Evolutionary conservation across 1,140 invertebrate species (phyloP).

Genomic region (Leptestheria dahalacensis): DNA sequence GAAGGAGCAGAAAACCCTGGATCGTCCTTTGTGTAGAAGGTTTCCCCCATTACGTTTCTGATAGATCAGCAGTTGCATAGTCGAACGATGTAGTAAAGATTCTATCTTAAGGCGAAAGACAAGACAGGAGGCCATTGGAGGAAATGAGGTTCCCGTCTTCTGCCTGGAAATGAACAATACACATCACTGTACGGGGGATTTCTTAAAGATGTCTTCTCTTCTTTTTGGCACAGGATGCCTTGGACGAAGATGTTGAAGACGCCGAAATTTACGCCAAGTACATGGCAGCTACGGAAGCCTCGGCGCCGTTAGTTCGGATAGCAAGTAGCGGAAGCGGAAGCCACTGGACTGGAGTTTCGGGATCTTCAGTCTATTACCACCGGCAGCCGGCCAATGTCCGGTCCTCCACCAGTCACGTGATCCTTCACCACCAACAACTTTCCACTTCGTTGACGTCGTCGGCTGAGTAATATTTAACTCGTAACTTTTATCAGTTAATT

Average conservation of each 20-base stretch:
- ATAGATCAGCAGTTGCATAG: too few relatives aligned
- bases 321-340: not conserved
- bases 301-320: constrained; percentile 10
- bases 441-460: not conserved
- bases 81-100: too few relatives aligned
- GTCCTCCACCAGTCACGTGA: not conserved
- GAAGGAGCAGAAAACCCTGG: too few relatives aligned
- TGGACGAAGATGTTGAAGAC: constrained; percentile 11
- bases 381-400: not conserved
- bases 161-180: not conserved
- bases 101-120: too few relatives aligned
- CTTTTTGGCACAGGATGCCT: constrained; percentile 1
- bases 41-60: too few relatives aligned
- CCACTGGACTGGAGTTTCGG: not conserved
- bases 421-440: not conserved
- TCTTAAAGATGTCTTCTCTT: not conserved
- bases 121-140: too few relatives aligned
- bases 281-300: constrained; percentile 16
- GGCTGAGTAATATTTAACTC: not conserved
- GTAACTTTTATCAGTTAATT: not conserved
- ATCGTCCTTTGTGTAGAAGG: too few relatives aligned
- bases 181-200: not conserved
- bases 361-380: not conserved
- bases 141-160: too few relatives aligned
- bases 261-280: constrained; percentile 12